Evolutionary conservation across 2,113 vertebrate genomes (phyloP).

Genomic region (Drymodes brunneopygia): DNA sequence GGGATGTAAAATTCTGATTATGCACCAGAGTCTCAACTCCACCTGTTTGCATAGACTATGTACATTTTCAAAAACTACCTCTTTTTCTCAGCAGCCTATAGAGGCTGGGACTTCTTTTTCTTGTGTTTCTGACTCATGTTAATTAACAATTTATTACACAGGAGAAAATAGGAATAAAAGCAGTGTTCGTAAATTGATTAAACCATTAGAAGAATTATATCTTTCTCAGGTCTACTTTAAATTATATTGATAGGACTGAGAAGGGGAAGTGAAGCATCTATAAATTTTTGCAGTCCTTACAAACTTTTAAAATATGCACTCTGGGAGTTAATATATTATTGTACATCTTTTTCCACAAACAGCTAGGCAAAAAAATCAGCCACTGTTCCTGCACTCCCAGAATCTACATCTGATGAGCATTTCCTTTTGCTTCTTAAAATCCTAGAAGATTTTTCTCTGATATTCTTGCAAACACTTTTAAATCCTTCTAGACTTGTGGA

Average conservation of each 20-base stretch:
- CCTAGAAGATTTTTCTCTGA: background rate
- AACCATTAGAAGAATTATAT: conserved; percentile 37
- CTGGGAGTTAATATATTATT: background rate
- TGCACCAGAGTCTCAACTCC: background rate
- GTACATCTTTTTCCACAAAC: background rate
- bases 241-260: background rate
- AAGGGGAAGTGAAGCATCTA: background rate
- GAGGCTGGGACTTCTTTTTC: background rate
- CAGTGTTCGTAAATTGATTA: conserved; percentile 20
- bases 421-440: background rate
- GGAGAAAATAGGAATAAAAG: conserved; percentile 34
- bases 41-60: background rate
- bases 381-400: background rate
- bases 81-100: background rate
- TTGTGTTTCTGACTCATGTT: background rate
- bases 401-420: background rate
- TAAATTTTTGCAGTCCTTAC: background rate
- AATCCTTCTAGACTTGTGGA: background rate
- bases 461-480: background rate
- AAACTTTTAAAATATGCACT: background rate
- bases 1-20: background rate
- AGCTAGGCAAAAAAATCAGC: background rate
- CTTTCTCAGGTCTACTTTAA: conserved; percentile 27
- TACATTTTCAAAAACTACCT: background rate
- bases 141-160: conserved; percentile 53